These are phyloP conservation scores for Tetragnatha versicolor DNA, from an alignment of 1,140 invertebrate species.

Conservation along the genomic window DNA sequence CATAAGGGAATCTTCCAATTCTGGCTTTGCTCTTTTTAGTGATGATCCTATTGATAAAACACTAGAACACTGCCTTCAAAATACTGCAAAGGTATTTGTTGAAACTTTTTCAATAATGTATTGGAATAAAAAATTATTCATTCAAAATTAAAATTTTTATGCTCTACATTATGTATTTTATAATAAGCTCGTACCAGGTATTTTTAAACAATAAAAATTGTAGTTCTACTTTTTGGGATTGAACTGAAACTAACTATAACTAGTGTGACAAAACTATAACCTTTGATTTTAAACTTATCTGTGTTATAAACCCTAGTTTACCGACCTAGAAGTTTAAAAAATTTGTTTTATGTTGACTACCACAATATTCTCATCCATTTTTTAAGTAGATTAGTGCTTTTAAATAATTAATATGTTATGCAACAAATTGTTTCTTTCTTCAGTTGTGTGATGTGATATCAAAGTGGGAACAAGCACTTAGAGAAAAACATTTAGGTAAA, in stretches of 20 bases:
- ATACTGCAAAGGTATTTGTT: conserved; percentile 38
- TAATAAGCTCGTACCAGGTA: no score
- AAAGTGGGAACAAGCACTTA: conserved; percentile 92
- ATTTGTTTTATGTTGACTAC: background rate
- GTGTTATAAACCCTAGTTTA: no score
- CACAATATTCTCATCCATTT: background rate
- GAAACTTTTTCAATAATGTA: background rate
- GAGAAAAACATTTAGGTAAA: conserved; percentile 90
- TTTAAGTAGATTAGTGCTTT: no score
- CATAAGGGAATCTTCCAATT: conserved; percentile 80
- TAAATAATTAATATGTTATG: background rate
- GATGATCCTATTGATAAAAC: conserved; percentile 93
- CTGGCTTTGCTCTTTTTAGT: conserved; percentile 91
- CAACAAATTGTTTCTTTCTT: conserved; percentile 60
- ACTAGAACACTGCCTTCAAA: conserved; percentile 73
- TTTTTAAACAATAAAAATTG: no score
- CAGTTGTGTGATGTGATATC: conserved; percentile 95
- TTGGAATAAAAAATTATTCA: background rate
- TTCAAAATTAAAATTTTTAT: no score
- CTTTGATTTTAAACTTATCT: no score
- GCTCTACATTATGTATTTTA: no score
- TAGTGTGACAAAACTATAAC: no score
- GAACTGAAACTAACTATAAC: no score
- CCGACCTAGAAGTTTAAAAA: no score
- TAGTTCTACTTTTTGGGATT: no score